These are phyloP conservation scores for Acanthurus tractus DNA, from an alignment of 2,797 vertebrate species.

Conservation along the genomic window DNA sequence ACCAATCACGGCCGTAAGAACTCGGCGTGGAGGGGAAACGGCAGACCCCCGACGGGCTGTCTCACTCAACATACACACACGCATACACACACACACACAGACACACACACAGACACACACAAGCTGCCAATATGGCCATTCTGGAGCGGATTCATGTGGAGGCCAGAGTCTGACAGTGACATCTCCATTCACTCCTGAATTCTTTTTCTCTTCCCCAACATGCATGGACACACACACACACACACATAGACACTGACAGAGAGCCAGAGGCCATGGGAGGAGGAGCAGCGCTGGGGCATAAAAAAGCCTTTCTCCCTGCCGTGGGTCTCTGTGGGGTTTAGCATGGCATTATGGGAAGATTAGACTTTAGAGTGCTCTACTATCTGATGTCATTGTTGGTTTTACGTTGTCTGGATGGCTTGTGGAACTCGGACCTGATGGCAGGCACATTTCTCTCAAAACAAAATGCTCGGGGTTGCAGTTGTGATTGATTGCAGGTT, in stretches of 20 bases:
- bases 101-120: constrained; percentile 62
- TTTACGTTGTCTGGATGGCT: constrained; percentile 74
- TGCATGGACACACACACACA: constrained; percentile 64
- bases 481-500: constrained; percentile 84
- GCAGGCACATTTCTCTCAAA: constrained; percentile 72
- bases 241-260: constrained; percentile 47
- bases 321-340: constrained; percentile 81
- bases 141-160: constrained; percentile 77
- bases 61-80: constrained; percentile 56
- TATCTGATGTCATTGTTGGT: constrained; percentile 86
- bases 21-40: constrained; percentile 70
- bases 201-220: constrained; percentile 76
- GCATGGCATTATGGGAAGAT: constrained; percentile 84
- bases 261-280: constrained; percentile 78
- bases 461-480: constrained; percentile 69
- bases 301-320: constrained; percentile 72
- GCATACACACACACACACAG: constrained; percentile 47
- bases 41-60: constrained; percentile 66
- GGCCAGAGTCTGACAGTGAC: constrained; percentile 85
- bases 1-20: constrained; percentile 75
- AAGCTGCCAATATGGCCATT: constrained; percentile 82
- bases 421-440: constrained; percentile 75
- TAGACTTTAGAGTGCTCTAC: constrained; percentile 78
- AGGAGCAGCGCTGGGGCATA: constrained; percentile 70
- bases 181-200: constrained; percentile 85